Evolutionary conservation across 2,113 vertebrate species (phyloP).

Genomic region (Hassar affinis): DNA sequence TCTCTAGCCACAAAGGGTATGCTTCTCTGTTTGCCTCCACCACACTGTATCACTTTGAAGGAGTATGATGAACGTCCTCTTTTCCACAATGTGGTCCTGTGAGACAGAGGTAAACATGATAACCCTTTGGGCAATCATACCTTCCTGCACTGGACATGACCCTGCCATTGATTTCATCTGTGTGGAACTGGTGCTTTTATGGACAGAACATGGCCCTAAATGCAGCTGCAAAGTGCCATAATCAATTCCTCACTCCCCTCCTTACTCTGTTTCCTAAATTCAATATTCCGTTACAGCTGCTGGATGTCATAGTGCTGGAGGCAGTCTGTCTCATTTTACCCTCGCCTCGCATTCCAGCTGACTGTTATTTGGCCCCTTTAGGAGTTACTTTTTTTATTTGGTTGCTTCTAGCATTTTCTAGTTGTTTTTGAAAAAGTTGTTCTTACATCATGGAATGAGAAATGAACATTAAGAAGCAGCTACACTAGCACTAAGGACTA

Average conservation of each 20-base stretch:
- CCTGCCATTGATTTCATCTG: constrained; percentile 18
- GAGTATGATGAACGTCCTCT: not conserved
- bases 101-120: not conserved
- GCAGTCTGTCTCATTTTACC: constrained; percentile 31
- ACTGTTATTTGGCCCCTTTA: constrained; percentile 38
- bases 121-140: constrained; percentile 19
- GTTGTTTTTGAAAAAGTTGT: not conserved
- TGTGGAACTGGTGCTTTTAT: constrained; percentile 19
- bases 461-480: not conserved
- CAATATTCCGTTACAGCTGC: constrained; percentile 47
- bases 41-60: constrained; percentile 13
- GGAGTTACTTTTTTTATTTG: constrained; percentile 17
- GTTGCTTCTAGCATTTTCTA: not conserved
- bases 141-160: constrained; percentile 4
- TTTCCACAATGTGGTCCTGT: not conserved
- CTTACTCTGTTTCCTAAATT: constrained; percentile 38
- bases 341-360: constrained; percentile 28
- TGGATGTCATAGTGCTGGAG: constrained; percentile 23
- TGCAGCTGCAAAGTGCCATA: constrained; percentile 24
- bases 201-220: constrained; percentile 26
- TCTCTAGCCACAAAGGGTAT: constrained; percentile 25
- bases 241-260: constrained; percentile 33
- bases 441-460: not conserved
- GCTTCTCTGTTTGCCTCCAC: constrained; percentile 22
- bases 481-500: not conserved